phyloP scores from a whole-genome alignment of 2,888 invertebrate species.

The Campoplex capitator region DNA sequence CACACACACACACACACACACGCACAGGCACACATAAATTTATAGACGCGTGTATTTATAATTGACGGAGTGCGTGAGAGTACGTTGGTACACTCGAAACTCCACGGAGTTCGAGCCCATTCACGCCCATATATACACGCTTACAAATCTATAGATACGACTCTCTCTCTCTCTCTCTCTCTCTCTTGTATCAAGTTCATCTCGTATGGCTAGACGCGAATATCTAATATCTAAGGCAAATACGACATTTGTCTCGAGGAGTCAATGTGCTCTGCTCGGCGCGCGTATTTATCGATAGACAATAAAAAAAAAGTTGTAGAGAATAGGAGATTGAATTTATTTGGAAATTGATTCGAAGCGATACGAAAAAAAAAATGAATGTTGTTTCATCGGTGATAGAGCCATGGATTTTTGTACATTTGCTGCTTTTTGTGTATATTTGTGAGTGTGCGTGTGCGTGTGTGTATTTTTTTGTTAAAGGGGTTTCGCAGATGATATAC shows the following conservation, averaged over 20 bases:
- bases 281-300: neutral
- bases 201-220: conserved; percentile 20
- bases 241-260: conserved; percentile 15
- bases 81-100: conserved; percentile 24
- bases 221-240: conserved; percentile 18
- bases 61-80: conserved; percentile 52
- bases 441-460: neutral
- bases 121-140: conserved; percentile 5
- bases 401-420: neutral
- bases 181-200: conserved; percentile 60
- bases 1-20: too few species aligned
- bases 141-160: neutral
- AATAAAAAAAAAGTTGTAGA: neutral
- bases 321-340: neutral
- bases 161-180: neutral
- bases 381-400: neutral
- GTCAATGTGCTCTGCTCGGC: conserved; percentile 5
- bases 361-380: neutral
- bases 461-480: neutral
- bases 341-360: neutral
- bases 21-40: neutral
- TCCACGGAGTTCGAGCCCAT: conserved; percentile 31
- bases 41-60: neutral
- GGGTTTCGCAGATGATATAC: conserved; percentile 49
- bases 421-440: neutral